These are phyloP conservation scores for Galleria mellonella DNA, from an alignment of 1,140 invertebrate genomes.

Conservation along the genomic window DNA sequence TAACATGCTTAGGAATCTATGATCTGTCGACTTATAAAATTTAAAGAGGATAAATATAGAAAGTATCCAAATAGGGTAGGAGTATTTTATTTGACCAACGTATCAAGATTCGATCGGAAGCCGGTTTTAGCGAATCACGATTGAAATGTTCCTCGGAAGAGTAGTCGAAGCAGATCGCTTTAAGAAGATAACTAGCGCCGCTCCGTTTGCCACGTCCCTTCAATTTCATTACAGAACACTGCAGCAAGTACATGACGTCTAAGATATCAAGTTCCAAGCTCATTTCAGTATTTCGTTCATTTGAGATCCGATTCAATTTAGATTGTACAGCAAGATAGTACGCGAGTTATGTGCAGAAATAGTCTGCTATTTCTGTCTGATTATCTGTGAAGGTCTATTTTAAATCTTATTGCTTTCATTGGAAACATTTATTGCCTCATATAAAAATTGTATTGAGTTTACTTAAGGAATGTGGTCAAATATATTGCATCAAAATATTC, in stretches of 20 bases:
- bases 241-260: conserved; percentile 12
- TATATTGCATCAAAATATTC: conserved; percentile 16
- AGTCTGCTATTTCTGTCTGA: conserved; percentile 21
- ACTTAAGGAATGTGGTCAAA: conserved; percentile 26
- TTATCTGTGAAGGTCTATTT: conserved; percentile 13
- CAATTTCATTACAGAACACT: conserved; percentile 33
- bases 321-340: conserved; percentile 38
- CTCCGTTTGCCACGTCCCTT: conserved; percentile 34
- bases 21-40: too few species aligned
- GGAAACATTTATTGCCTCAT: conserved; percentile 1
- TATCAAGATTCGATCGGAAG: conserved; percentile 29
- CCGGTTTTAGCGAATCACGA: conserved; percentile 48
- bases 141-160: conserved; percentile 48
- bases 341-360: conserved; percentile 16
- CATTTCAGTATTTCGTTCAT: conserved; percentile 38
- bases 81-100: conserved; percentile 23
- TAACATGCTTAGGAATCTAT: too few species aligned
- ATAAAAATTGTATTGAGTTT: not conserved
- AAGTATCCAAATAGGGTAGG: conserved; percentile 1
- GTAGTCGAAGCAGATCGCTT: conserved; percentile 26
- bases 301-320: conserved; percentile 55
- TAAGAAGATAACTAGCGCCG: conserved; percentile 38
- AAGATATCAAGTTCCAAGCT: conserved; percentile 31
- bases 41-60: not conserved
- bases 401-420: conserved; percentile 13